Base-by-base conservation (phyloP, 2,888 invertebrate species). In the Megalurothrips usitatus region DNA sequence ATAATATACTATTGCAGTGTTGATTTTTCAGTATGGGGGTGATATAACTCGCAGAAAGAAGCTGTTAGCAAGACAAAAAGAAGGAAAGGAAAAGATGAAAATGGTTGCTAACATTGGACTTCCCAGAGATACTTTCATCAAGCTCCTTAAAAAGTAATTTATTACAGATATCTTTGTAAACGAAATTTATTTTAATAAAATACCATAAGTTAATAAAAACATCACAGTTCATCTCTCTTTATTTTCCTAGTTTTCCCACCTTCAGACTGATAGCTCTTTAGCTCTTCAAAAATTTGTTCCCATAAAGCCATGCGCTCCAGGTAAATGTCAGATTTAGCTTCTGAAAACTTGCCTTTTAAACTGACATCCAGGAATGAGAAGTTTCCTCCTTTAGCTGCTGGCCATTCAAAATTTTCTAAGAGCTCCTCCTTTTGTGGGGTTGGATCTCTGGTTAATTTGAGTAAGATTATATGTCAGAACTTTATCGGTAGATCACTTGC, bases 51-150 rank as follows among this genome's bases (percentile, higher is more conserved):
- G 99, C 84, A 92, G 93, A 86, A 95, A 93, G 90, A 99, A 99
- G 87, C 89, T 99, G 52, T 87, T 99, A 28, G 93, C 92, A 83
- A 92, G 94, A 85, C 99, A 99, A 89, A 91, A 94, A 0, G 97
- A 97, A 85, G 98, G 98, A 11, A 99, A 99, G 87, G 96, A 95
- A 87, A 93, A 93, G 87, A 94, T 99, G 95, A 91, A 94, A 85
- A 92, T 93, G 90, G 90, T 98, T 82, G 98, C 97, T 79, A 96
- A 96, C 86, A 94, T 99, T 84, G 92, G 94, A 85, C 90, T 99
- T 84, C 97, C 98, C 3, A 92, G 96, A 86, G 94, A 98, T 86
- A 96, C 97, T 1, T 99, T 99, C 87, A 94, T 98, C 84, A 93
- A 96, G 87, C 93, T 98, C 81, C 88, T 98, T 63, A 96, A 95